Evolutionary conservation across 1,140 invertebrate species (phyloP).

Genomic region (Papilio xuthus): DNA sequence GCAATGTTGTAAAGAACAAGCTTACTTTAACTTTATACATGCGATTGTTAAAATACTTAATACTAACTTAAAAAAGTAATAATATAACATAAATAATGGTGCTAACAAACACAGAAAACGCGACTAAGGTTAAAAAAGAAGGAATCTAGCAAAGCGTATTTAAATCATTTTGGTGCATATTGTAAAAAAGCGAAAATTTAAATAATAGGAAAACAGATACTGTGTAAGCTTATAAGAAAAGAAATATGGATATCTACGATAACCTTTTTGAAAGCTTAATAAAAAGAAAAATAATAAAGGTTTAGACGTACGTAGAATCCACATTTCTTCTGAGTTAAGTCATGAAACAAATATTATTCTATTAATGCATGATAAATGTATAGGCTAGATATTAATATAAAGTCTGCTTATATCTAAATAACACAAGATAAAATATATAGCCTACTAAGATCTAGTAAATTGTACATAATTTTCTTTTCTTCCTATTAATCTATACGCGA

Average conservation of each 20-base stretch:
- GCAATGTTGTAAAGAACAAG: slow-evolving; percentile 11
- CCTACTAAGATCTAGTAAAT: too few species aligned
- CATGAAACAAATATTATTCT: slow-evolving; percentile 6
- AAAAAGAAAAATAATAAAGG: background rate
- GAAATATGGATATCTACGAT: slow-evolving; percentile 22
- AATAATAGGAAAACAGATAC: too few species aligned
- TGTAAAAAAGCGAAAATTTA: too few species aligned
- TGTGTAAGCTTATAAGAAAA: background rate
- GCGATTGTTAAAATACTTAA: background rate
- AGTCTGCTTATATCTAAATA: background rate
- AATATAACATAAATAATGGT: background rate
- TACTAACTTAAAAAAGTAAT: background rate
- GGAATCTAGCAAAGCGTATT: too few species aligned
- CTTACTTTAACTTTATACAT: background rate
- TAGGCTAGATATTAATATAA: too few species aligned
- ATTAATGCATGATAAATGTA: background rate
- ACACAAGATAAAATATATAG: background rate
- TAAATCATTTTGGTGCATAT: too few species aligned
- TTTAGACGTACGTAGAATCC: slow-evolving; percentile 7
- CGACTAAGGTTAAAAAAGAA: too few species aligned
- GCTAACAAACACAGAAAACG: too few species aligned
- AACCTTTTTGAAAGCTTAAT: slow-evolving; percentile 15
- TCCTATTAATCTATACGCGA: too few species aligned
- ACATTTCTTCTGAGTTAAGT: slow-evolving; percentile 24
- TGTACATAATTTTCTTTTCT: too few species aligned